Base-by-base conservation (phyloP, 1,140 invertebrate genomes). In the Bombus sibiricus region DNA sequence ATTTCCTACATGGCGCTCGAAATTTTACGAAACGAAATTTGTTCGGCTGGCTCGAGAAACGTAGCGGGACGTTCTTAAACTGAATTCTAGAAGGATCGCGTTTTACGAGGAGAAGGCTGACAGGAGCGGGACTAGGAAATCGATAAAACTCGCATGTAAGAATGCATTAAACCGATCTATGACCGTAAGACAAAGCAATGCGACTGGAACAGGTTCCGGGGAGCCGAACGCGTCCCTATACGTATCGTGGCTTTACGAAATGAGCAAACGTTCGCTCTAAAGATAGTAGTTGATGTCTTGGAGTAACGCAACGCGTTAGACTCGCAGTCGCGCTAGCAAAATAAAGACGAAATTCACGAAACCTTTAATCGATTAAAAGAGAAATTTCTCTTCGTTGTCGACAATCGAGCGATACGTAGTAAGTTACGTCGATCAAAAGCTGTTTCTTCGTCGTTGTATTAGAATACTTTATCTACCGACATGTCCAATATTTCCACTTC, bases 121-220 rank as follows among this genome's bases (percentile, higher is more conserved):
- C 18, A 13, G 77, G 9, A 69, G 78, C 79, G 84, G 64, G 71
- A 76, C 64, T 18, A 74, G 68, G 77, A 75, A 84, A 87, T 90
- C 89, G 82, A 90, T 90, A 87, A 84, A 80, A 86, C 68, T 86
- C 85, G 88, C 89, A 82, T 81, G 88, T 87, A 89, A 89, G 89
- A 90, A 90, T 86, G 86, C 82, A 83, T 90, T 87, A 89, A 90
- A 77, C 39, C 82, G 89, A 90, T 89, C 88, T 90, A 89, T 87
- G 88, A 89, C 78, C 71, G 82, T 85, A 89, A 87, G 89, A 89
- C 88, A 90, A 90, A 90, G 88, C 86, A 86, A 89, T 76, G 88
- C 86, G 88, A 87, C 47, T 78, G 85, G 34, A 90, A 90, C 89
- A 84, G 85, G 88, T 90, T 69, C 88, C 77, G 77, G 82, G 81